Base-by-base conservation (phyloP, 2,797 vertebrate genomes). In the Gymnocypris eckloni region DNA sequence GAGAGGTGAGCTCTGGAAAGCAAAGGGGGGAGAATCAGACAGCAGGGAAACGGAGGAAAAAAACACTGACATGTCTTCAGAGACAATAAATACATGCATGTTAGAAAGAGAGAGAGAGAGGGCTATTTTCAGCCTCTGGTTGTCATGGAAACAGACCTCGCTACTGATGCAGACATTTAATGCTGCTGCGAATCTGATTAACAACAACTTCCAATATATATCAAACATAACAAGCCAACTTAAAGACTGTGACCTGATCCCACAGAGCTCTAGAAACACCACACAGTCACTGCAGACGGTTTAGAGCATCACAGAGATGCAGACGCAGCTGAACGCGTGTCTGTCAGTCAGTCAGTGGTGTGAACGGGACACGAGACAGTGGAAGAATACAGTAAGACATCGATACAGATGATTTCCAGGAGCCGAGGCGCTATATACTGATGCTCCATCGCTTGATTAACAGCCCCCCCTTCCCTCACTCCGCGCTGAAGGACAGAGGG, bases 91-190 rank as follows among this genome's bases (percentile, higher is more conserved):
- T 85, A 88, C 80, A 85, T 85, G 87, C 87, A 85, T 85, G 83
- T 79, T 72, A 50, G 67, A 61, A 18, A 77, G 81, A 75, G 22
- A 80, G 81, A 72, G 56, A 87, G 72, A 70, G 85, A 50, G 28
- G 56, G 94, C 95, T 96, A 96, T 96, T 96, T 96, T 95, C 91
- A 92, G 94, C 93, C 79, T 79, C 87, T 87, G 88, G 95, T 96
- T 94, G 95, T 94, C 95, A 95, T 96, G 94, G 95, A 95, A 96
- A 96, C 95, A 95, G 94, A 94, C 94, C 93, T 95, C 93, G 92
- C 93, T 94, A 94, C 94, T 95, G 94, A 95, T 94, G 93, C 93
- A 95, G 94, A 95, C 92, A 93, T 94, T 93, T 92, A 94, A 91
- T 93, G 93, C 93, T 93, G 86, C 90, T 91, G 28, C 93, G 92